Evolutionary conservation across 2,113 vertebrate genomes (phyloP).

Genomic region (Meles meles): DNA sequence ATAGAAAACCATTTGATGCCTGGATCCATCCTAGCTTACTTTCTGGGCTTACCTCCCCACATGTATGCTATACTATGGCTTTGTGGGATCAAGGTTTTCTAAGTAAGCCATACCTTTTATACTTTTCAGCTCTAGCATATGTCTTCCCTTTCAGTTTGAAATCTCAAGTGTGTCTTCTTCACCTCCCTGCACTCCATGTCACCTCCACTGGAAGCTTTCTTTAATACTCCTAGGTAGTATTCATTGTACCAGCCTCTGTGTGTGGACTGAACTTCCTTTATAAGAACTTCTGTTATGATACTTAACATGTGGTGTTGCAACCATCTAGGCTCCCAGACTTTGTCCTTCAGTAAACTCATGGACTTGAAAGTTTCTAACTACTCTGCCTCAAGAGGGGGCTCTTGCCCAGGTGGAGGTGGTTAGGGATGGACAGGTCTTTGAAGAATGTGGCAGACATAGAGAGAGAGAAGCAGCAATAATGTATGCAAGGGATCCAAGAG

Average conservation of each 20-base stretch:
- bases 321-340: not conserved
- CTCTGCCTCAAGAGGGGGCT: not conserved
- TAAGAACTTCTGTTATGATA: constrained; percentile 31
- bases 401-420: not conserved
- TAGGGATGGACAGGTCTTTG: not conserved
- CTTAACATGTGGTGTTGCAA: not conserved
- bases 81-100: not conserved
- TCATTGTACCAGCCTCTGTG: not conserved
- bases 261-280: not conserved
- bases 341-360: not conserved
- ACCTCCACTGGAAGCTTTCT: not conserved
- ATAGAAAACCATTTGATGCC: not conserved
- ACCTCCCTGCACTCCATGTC: not conserved
- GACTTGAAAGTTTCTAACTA: constrained; percentile 37
- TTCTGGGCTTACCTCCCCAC: not conserved
- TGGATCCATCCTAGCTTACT: not conserved
- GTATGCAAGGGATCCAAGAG: not conserved
- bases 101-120: not conserved
- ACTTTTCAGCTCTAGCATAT: not conserved
- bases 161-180: not conserved
- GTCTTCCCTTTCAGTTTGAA: constrained; percentile 26
- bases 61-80: not conserved
- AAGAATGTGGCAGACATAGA: not conserved
- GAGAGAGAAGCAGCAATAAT: not conserved
- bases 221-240: constrained; percentile 2